phyloP scores from a whole-genome alignment of 2,113 vertebrate species.

The Halcyon malimbica region DNA sequence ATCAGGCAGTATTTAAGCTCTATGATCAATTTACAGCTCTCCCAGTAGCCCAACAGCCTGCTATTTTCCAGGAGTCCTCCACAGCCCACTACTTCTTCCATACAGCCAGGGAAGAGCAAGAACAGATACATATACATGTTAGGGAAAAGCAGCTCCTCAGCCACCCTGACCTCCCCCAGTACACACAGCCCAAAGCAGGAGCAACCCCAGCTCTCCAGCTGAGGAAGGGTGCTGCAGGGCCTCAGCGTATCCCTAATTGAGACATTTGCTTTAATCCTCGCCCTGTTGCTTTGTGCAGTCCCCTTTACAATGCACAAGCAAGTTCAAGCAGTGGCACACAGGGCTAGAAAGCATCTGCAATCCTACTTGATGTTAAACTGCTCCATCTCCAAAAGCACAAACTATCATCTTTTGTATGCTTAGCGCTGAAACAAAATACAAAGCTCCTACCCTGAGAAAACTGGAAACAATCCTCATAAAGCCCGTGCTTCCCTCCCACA shows the following conservation, averaged over 20 bases:
- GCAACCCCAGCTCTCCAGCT: background rate
- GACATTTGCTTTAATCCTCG: background rate
- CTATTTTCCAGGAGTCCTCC: background rate
- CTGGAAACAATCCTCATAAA: background rate
- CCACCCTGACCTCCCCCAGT: background rate
- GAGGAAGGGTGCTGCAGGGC: background rate
- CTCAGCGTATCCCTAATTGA: background rate
- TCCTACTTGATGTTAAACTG: background rate
- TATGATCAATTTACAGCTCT: background rate
- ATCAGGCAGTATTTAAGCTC: background rate
- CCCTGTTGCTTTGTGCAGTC: background rate
- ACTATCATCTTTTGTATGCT: background rate
- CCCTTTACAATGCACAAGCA: background rate
- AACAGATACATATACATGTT: background rate
- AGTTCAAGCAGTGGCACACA: background rate
- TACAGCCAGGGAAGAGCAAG: background rate
- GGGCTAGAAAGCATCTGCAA: background rate
- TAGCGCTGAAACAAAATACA: background rate
- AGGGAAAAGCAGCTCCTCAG: background rate
- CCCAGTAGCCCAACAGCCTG: background rate
- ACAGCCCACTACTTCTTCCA: background rate
- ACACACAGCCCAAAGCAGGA: background rate
- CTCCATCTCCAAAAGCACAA: background rate
- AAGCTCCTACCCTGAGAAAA: background rate
- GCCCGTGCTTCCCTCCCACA: background rate